Percentiles rank a stretch among this genome's conserved stretches.
These are phyloP conservation scores for Aplysia californica DNA, from an alignment of 1,140 invertebrate species.

Conservation along the genomic window DNA sequence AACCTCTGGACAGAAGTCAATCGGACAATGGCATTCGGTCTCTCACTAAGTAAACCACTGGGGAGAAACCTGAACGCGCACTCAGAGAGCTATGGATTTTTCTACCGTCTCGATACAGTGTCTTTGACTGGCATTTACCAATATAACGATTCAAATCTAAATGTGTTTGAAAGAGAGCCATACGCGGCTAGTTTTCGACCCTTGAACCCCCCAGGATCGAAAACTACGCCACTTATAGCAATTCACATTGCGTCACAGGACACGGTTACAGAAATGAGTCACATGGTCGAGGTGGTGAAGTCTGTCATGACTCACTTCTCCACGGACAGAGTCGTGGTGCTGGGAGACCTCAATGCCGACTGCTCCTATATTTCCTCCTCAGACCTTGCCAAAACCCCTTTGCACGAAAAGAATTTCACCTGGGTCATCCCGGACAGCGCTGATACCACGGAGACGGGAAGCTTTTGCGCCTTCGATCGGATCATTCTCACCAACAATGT, in stretches of 20 bases:
- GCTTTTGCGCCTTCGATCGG: constrained; percentile 59
- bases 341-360: constrained; percentile 63
- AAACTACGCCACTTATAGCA: constrained; percentile 31
- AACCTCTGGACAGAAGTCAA: neutral
- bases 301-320: neutral
- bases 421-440: constrained; percentile 54
- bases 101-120: constrained; percentile 16
- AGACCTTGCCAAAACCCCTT: constrained; percentile 40
- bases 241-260: constrained; percentile 39
- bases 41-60: neutral
- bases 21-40: neutral
- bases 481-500: neutral
- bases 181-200: constrained; percentile 34
- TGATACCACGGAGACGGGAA: constrained; percentile 54
- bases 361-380: constrained; percentile 51
- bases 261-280: constrained; percentile 40
- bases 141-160: constrained; percentile 28
- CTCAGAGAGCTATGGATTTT: neutral
- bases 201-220: neutral
- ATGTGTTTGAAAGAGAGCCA: constrained; percentile 43
- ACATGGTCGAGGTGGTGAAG: constrained; percentile 36
- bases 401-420: constrained; percentile 44
- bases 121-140: constrained; percentile 28
- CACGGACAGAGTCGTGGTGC: constrained; percentile 48
- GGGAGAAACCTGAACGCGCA: neutral